Evolutionary conservation across 2,888 invertebrate genomes (phyloP), one percentile per base, ranked within the genome.

Genomic region (Acronicta leporina): DNA sequence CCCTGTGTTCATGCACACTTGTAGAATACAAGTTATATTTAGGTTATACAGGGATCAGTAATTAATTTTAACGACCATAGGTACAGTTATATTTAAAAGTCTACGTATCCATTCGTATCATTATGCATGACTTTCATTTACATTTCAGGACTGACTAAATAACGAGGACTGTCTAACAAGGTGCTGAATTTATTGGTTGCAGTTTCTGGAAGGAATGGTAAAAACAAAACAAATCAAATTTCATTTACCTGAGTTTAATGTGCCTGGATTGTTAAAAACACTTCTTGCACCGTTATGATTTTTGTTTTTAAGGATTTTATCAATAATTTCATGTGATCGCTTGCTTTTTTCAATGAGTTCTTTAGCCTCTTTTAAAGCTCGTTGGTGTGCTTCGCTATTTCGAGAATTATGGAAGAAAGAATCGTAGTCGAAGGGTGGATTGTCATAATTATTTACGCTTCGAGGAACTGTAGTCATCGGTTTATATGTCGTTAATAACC

Each of bases 301-400:
- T 46, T 48, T 55, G 16, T 50, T 58, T 54, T 73, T 61, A 15
- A 73, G 59, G 13, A 81, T 47, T 6, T n/a, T 63, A 27, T 73
- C 56, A 20, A 81, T 73, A 27, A 80, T 55, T 25, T 49, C 50
- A 25, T 81, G 76, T 2, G 82, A 67, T 47, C 73, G 56, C 73
- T 81, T 69, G 55, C 85, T 87, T 1, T 82, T 81, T 67, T 77
- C 73, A 8, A 91, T 82, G 3, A 90, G 62, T 41, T 77, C 73
- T 16, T 68, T 75, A 2, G 86, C 86, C 30, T 83, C 74, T 14
- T 78, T 69, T 13, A 83, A 38, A 5, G 78, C 76, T 53, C 75
- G 71, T 38, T 80, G 63, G 48, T 79, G 77, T 9, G 46, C 61
- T 11, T 58, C 47, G 1, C 55, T 44, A 25, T 49, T 63, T 16